These are phyloP conservation scores for Periplaneta americana DNA, from an alignment of 1,140 invertebrate genomes.

Conservation along the genomic window DNA sequence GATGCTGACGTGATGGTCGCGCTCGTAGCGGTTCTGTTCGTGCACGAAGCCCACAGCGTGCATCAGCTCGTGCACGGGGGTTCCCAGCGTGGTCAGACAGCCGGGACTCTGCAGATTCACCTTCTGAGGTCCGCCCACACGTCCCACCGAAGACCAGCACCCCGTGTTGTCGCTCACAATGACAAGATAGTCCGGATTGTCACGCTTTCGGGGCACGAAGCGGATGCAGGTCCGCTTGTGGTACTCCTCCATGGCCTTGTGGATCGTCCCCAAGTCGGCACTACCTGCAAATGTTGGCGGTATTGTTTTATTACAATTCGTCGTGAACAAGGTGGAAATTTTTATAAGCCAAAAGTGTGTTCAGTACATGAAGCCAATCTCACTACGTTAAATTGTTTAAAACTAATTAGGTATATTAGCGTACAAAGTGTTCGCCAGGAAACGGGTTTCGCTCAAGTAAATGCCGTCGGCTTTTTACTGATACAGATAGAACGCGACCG, in stretches of 20 bases:
- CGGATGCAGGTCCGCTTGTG: slow-evolving; percentile 68
- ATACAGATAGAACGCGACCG: too few relatives aligned
- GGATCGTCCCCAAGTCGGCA: slow-evolving; percentile 45
- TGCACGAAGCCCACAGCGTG: slow-evolving; percentile 83
- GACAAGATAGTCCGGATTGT: slow-evolving; percentile 59
- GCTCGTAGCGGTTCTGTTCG: slow-evolving; percentile 75
- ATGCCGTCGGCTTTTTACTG: too few relatives aligned
- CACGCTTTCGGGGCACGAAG: slow-evolving; percentile 52
- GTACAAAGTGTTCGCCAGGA: too few relatives aligned
- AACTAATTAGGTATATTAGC: too few relatives aligned
- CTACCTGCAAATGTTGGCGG: slow-evolving; percentile 36
- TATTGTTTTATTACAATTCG: too few relatives aligned
- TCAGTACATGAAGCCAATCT: too few relatives aligned
- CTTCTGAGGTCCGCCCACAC: slow-evolving; percentile 61
- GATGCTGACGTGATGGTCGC: slow-evolving; percentile 68
- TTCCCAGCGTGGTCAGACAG: slow-evolving; percentile 62
- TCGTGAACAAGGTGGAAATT: too few relatives aligned
- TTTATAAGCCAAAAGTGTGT: too few relatives aligned
- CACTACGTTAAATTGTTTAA: too few relatives aligned
- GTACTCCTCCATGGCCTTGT: slow-evolving; percentile 58
- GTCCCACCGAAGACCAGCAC: slow-evolving; percentile 76
- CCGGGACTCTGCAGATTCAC: slow-evolving; percentile 67
- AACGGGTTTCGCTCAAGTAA: too few relatives aligned
- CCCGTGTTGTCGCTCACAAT: slow-evolving; percentile 62
- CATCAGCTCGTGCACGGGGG: slow-evolving; percentile 79